Evolutionary conservation across 2,797 vertebrate species (phyloP).

Genomic region (Anabas testudineus): DNA sequence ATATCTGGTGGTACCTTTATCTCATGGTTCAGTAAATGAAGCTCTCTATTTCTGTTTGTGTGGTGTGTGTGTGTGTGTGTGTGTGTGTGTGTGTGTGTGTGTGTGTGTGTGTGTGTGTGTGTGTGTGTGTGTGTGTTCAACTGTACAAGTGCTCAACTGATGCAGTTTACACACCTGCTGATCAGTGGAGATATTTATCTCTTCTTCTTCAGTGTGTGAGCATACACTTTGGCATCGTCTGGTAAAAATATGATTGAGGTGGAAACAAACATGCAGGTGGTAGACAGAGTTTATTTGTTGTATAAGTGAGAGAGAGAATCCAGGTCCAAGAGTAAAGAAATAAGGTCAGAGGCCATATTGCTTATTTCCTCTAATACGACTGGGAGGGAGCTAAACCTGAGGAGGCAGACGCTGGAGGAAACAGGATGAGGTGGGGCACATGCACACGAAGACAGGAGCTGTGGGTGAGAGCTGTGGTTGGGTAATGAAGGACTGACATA

Average conservation of each 20-base stretch:
- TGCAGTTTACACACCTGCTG: neutral
- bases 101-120: neutral
- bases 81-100: neutral
- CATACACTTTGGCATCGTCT: conserved; percentile 1
- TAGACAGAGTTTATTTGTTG: conserved; percentile 17
- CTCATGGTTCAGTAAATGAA: neutral
- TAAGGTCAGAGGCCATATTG: neutral
- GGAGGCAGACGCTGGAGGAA: neutral
- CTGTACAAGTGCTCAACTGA: neutral
- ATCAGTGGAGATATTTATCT: neutral
- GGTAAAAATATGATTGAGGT: neutral
- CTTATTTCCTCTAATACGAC: conserved; percentile 15
- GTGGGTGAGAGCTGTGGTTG: neutral
- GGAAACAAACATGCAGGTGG: conserved; percentile 5
- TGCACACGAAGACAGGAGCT: neutral
- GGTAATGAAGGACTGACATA: too few species aligned
- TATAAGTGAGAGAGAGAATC: neutral
- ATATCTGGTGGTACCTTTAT: neutral
- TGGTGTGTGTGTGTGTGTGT: neutral
- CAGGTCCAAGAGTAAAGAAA: neutral
- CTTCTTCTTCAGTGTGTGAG: neutral
- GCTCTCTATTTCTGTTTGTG: neutral
- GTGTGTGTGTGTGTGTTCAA: neutral
- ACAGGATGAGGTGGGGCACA: neutral
- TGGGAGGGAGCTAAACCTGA: neutral